A percentile compares a stretch with the other conserved stretches of the same genome.
Evolutionary conservation across 2,797 vertebrate species (phyloP).

Genomic region (Pantherophis alleghaniensis): DNA sequence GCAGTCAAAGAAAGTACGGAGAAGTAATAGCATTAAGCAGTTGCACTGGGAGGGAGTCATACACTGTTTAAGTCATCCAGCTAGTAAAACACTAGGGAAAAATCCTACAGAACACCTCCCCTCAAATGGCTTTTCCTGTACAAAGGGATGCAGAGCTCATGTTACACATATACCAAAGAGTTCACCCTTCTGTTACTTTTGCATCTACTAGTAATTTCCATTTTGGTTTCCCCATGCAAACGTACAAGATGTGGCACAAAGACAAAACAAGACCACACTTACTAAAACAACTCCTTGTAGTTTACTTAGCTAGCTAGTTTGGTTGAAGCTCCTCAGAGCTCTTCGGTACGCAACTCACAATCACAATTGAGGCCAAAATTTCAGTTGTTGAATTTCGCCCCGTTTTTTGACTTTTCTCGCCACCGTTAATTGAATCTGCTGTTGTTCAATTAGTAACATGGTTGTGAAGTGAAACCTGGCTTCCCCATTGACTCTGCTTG

Average conservation of each 20-base stretch:
- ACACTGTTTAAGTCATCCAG: not conserved
- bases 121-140: not conserved
- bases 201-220: constrained; percentile 14
- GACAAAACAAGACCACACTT: not conserved
- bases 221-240: constrained; percentile 23
- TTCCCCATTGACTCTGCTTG: not conserved
- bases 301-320: not conserved
- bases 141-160: not conserved
- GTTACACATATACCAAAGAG: not conserved
- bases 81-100: not conserved
- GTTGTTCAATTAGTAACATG: not conserved
- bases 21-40: not conserved
- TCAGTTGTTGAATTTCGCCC: not conserved
- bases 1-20: not conserved
- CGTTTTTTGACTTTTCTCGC: not conserved
- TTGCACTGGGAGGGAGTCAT: not conserved
- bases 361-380: not conserved
- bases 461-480: not conserved
- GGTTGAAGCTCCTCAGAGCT: not conserved
- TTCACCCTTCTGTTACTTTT: not conserved
- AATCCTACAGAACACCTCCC: not conserved
- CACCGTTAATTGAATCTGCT: not conserved
- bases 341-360: not conserved
- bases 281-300: not conserved
- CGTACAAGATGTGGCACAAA: not conserved